Conservation (phyloP, 2,113 vertebrate species). For the Seriola aureovittata region DNA sequence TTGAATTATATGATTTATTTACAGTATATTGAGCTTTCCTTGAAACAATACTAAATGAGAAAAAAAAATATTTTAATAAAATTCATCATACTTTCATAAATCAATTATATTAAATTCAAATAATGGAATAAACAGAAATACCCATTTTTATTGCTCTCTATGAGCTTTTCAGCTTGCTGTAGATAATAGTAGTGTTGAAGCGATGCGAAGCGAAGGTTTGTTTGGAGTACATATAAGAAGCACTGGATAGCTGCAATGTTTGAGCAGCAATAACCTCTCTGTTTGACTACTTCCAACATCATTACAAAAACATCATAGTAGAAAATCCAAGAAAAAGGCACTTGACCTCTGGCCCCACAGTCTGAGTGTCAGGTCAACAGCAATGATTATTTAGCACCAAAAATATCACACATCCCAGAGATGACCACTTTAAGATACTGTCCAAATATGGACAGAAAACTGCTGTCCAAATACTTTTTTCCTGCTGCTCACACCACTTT, state of each 20-base stretch:
- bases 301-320: neutral
- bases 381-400: neutral
- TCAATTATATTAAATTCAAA: neutral
- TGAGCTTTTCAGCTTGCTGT: neutral
- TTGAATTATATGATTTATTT: neutral
- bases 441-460: neutral
- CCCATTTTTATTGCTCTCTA: neutral
- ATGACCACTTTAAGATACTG: neutral
- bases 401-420: neutral
- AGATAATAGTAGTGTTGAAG: neutral
- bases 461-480: neutral
- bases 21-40: neutral
- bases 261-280: neutral
- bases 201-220: neutral
- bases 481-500: neutral
- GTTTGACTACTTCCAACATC: neutral
- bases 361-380: neutral
- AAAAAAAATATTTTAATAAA: neutral
- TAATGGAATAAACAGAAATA: neutral
- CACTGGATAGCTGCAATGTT: neutral
- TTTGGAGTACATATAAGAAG: neutral
- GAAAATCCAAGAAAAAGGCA: neutral
- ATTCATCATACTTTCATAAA: neutral
- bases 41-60: neutral
- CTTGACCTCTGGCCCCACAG: neutral